Conservation (phyloP, 2,797 vertebrate species). For the Phrynocephalus forsythii region DNA sequence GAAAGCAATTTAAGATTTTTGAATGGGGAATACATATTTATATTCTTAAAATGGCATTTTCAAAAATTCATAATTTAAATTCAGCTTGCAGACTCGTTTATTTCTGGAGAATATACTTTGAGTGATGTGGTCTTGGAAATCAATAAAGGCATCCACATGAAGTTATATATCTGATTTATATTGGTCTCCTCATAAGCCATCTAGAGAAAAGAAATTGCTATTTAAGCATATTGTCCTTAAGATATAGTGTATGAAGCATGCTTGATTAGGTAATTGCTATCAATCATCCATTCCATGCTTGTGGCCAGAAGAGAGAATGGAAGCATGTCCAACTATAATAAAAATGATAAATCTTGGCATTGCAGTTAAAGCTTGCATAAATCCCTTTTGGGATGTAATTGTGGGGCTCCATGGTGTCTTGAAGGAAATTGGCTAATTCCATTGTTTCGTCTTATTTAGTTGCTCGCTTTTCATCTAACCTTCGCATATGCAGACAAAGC, state of each 20-base stretch:
- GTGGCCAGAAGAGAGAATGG: constrained; percentile 52
- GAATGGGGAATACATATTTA: neutral
- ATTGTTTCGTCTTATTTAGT: constrained; percentile 39
- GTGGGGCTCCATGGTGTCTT: constrained; percentile 22
- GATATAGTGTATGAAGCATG: constrained; percentile 22
- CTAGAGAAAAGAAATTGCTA: constrained; percentile 39
- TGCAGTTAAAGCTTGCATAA: constrained; percentile 43
- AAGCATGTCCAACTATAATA: constrained; percentile 39
- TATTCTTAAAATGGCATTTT: neutral
- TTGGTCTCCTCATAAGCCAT: constrained; percentile 34
- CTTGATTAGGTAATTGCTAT: constrained; percentile 59
- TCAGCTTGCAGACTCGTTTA: constrained; percentile 26
- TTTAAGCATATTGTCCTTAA: constrained; percentile 61
- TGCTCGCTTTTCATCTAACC: constrained; percentile 13
- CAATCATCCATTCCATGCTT: constrained; percentile 62
- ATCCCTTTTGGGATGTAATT: constrained; percentile 31
- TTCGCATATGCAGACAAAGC: neutral
- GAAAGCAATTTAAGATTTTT: neutral
- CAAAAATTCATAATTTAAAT: constrained; percentile 19
- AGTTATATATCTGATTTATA: constrained; percentile 53
- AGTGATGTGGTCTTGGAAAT: constrained; percentile 38
- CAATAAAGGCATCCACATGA: constrained; percentile 41
- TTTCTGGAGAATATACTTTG: constrained; percentile 45
- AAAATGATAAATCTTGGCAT: constrained; percentile 42
- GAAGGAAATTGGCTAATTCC: constrained; percentile 47